Base-by-base conservation (phyloP, 2,888 invertebrate genomes). In the Sclerodermus sp. region DNA sequence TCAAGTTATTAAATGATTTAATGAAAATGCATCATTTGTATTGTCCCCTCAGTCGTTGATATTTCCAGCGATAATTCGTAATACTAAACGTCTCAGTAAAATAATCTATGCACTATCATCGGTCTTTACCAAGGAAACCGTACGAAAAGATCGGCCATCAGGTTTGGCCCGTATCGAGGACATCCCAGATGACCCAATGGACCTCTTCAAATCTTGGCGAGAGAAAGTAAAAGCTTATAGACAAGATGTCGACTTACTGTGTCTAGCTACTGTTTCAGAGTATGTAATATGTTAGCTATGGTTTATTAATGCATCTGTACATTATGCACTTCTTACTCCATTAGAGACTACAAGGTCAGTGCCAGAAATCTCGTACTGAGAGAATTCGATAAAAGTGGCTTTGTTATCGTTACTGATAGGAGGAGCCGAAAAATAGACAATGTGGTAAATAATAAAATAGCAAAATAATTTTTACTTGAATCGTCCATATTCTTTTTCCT, bases 171-270 rank as follows among this genome's bases (percentile, higher is more conserved):
- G 57, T 36, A 80, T 82, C 45, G 70, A 77, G 13, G 52, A 75
- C 1, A 62, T 70, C 9, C 64, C 71, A 8, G 66, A 74, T 16
- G 66, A 79, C 61, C 82, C 82, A 1, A 67, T 80, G 41, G 70
- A 73, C n/a, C 68, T 82, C 45, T 82, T 82, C 63, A 73, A 67
- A 23, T 67, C 73, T 29, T 82, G 82, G 82, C 68, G 75, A 45
- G 55, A 71, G 9, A 80, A 80, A 43, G 73, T 73, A 0, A 62
- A 60, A 31, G 60, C 49, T 49, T 68, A 64, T 49, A 65, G 62
- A 1, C 51, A 57, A 9, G 55, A 58, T 10, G 15, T 70, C 2
- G 67, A 73, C 47, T 70, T 72, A 8, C 69, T 80, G 52, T 79
- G 78, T 49, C 64, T 82, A 18, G 74, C 80, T 1, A 81, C 81